Evolutionary conservation across 2,797 vertebrate species (phyloP).

Genomic region (Sylvilagus floridanus): DNA sequence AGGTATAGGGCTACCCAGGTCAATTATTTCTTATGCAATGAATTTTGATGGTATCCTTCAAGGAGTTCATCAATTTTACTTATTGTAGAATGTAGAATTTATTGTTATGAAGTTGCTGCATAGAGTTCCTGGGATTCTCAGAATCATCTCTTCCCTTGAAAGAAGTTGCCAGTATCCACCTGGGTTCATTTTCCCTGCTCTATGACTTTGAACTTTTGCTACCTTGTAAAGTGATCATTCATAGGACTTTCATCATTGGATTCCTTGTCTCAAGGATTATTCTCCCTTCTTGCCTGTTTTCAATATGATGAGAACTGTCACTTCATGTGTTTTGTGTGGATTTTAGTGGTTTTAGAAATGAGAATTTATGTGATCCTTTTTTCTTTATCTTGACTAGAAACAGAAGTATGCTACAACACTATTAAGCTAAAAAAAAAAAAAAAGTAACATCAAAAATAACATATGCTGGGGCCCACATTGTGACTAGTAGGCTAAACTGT

Average conservation of each 20-base stretch:
- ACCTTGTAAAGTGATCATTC: neutral
- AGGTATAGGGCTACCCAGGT: neutral
- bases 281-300: neutral
- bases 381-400: constrained; percentile 16
- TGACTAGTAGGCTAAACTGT: no score
- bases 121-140: neutral
- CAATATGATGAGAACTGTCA: neutral
- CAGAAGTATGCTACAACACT: neutral
- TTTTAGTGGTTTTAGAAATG: neutral
- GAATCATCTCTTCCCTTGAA: neutral
- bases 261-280: neutral
- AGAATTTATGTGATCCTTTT: neutral
- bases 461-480: no score
- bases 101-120: neutral
- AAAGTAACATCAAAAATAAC: no score
- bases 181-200: neutral
- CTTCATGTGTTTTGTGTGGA: neutral
- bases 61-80: neutral
- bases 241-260: neutral
- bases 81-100: neutral
- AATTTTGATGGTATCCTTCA: neutral
- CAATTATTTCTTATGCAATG: neutral
- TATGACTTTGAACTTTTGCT: neutral
- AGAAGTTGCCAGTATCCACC: neutral
- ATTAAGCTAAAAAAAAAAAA: neutral